A percentile compares a stretch with the other conserved stretches of the same genome.
Evolutionary conservation across 2,113 vertebrate genomes (phyloP).

Genomic region (Ancistrus triradiatus): DNA sequence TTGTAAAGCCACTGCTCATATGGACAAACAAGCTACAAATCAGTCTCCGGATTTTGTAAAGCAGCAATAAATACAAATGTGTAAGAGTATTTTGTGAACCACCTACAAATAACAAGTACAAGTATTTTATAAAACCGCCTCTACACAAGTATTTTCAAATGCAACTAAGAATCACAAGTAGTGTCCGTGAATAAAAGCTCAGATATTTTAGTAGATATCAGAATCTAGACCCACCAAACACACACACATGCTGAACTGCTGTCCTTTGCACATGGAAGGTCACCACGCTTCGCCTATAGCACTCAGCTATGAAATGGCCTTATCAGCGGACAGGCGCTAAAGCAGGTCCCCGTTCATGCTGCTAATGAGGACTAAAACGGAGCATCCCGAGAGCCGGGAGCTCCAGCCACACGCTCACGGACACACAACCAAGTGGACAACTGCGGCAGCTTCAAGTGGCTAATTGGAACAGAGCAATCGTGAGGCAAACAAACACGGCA

Average conservation of each 20-base stretch:
- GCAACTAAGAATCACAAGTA: too few species aligned
- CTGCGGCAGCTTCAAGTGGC: slow-evolving; percentile 74
- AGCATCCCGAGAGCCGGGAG: slow-evolving; percentile 48
- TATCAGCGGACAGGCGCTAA: slow-evolving; percentile 61
- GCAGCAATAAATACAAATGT: too few species aligned
- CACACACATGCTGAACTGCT: slow-evolving; percentile 18
- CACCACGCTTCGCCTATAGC: slow-evolving; percentile 56
- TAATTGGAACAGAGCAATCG: slow-evolving; percentile 68
- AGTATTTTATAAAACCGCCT: too few species aligned
- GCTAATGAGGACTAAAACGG: slow-evolving; percentile 72
- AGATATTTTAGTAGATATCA: too few species aligned
- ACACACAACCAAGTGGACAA: slow-evolving; percentile 75
- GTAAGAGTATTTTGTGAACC: too few species aligned
- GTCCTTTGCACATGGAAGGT: slow-evolving; percentile 61
- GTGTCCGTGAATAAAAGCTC: too few species aligned
- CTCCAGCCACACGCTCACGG: slow-evolving; percentile 63
- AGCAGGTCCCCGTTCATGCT: slow-evolving; percentile 53
- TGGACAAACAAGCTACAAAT: too few species aligned
- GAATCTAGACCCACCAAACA: too few species aligned
- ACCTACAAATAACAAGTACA: too few species aligned
- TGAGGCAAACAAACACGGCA: slow-evolving; percentile 70
- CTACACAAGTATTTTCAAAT: too few species aligned
- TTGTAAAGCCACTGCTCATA: too few species aligned
- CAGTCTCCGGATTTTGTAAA: too few species aligned
- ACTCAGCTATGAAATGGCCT: slow-evolving; percentile 65